A percentile compares a stretch with the other conserved stretches of the same genome.
Evolutionary conservation across 2,888 invertebrate genomes (phyloP).

Genomic region (Helicoverpa assulta): DNA sequence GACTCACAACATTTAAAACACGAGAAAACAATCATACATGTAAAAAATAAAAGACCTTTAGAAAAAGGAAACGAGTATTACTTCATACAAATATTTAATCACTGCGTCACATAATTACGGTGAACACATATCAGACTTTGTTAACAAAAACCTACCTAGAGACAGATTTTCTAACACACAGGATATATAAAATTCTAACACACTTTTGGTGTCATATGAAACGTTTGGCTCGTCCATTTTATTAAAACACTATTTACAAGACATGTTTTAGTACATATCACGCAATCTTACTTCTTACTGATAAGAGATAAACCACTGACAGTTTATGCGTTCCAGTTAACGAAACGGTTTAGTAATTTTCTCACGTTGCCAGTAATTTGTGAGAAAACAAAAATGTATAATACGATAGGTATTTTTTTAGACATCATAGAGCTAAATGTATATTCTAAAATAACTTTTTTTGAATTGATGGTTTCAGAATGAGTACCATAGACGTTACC

Average conservation of each 20-base stretch:
- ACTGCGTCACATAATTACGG: conserved; percentile 23
- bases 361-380: conserved; percentile 1
- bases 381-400: background rate
- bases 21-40: background rate
- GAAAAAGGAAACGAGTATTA: background rate
- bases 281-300: conserved; percentile 68
- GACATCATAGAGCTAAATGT: background rate
- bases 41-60: background rate
- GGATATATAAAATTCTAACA: conserved; percentile 79
- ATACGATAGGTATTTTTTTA: background rate
- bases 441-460: background rate
- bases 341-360: conserved; percentile 18
- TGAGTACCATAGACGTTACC: conserved; percentile 39
- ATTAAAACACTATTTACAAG: conserved; percentile 37
- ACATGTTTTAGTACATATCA: conserved; percentile 50
- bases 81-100: conserved; percentile 18
- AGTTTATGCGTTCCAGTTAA: conserved; percentile 24
- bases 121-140: conserved; percentile 28
- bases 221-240: conserved; percentile 76
- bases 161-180: conserved; percentile 75
- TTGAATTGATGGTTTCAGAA: conserved; percentile 43
- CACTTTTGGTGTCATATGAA: conserved; percentile 69
- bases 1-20: background rate
- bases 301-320: conserved; percentile 71
- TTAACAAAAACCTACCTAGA: conserved; percentile 72